phyloP scores from a whole-genome alignment of 2,888 invertebrate species.

The Zonitis immaculata region DNA sequence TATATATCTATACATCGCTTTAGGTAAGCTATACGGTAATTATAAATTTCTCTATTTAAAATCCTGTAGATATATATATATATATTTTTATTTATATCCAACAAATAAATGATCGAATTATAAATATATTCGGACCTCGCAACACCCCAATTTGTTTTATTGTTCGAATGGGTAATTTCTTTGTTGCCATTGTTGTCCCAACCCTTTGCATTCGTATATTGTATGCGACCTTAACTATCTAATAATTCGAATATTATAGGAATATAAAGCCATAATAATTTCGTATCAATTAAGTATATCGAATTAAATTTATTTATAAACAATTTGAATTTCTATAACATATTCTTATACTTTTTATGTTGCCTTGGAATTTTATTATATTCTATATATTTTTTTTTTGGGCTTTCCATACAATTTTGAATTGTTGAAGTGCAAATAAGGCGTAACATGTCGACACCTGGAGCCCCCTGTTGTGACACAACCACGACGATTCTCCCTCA shows the following conservation, averaged over 20 bases:
- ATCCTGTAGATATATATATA: no score
- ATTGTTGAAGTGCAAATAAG: not conserved
- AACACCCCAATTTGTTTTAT: not conserved
- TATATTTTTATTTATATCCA: no score
- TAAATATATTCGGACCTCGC: no score
- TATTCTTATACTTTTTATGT: no score
- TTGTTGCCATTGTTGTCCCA: not conserved
- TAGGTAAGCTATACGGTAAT: no score
- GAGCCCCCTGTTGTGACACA: not conserved
- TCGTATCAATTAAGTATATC: no score
- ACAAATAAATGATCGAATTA: no score
- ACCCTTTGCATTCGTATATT: not conserved
- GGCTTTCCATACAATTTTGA: not conserved
- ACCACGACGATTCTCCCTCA: not conserved
- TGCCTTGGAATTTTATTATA: not conserved
- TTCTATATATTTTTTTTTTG: not conserved
- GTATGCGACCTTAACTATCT: not conserved
- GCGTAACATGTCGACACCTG: not conserved
- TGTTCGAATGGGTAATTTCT: not conserved
- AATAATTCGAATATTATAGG: not conserved
- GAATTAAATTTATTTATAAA: no score
- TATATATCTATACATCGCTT: no score
- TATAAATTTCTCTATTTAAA: no score
- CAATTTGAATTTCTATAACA: no score
- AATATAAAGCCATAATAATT: no score